Percentiles rank a stretch among this genome's conserved stretches.
phyloP scores from a whole-genome alignment of 1,140 invertebrate genomes.

The Parasteatoda tepidariorum region DNA sequence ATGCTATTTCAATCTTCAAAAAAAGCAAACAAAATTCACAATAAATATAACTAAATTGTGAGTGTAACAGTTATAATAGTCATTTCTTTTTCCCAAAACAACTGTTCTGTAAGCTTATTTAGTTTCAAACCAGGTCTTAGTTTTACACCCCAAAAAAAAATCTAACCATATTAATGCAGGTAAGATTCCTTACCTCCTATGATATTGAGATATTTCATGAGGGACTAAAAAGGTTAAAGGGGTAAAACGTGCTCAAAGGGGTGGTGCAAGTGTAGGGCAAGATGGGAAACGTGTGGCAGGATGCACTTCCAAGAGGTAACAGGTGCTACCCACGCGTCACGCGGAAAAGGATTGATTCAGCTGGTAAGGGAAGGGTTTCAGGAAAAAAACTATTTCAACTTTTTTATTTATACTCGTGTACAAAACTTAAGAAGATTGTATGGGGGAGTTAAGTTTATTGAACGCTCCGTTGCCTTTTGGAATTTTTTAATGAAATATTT shows the following conservation, averaged over 20 bases:
- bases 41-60: no score
- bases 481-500: background rate
- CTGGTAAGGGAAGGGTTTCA: background rate
- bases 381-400: background rate
- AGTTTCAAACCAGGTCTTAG: no score
- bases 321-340: constrained; percentile 20
- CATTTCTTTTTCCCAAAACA: no score
- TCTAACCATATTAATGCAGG: no score
- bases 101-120: no score
- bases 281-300: background rate
- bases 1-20: no score
- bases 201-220: background rate
- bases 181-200: background rate
- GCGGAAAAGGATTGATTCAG: constrained; percentile 24
- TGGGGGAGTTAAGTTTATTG: background rate
- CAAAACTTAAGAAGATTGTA: background rate
- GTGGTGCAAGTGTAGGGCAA: constrained; percentile 3
- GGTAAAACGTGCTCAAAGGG: constrained; percentile 25
- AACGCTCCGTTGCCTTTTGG: no score
- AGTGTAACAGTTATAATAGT: no score
- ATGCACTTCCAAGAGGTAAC: background rate
- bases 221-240: no score
- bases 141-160: no score
- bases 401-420: background rate
- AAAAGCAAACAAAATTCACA: no score